These are phyloP conservation scores for Ethmia dodecea DNA, from an alignment of 2,888 invertebrate species.

Conservation along the genomic window DNA sequence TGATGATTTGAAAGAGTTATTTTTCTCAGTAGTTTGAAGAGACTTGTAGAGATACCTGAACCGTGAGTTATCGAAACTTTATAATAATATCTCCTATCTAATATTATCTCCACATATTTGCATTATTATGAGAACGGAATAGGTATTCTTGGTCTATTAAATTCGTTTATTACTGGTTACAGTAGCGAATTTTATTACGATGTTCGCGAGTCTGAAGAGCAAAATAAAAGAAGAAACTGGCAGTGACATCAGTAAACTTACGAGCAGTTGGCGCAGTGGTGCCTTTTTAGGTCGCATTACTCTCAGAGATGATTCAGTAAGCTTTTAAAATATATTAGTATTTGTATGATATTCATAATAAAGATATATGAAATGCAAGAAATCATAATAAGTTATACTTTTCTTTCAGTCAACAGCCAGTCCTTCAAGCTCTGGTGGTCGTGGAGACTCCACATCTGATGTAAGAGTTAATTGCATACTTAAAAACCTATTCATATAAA, in stretches of 20 bases:
- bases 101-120: too few relatives aligned
- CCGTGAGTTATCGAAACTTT: too few relatives aligned
- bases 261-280: slow-evolving; percentile 68
- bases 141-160: too few relatives aligned
- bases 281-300: slow-evolving; percentile 71
- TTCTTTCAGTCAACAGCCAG: slow-evolving; percentile 59
- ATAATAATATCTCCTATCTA: too few relatives aligned
- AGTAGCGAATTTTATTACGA: slow-evolving; percentile 48
- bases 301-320: slow-evolving; percentile 68
- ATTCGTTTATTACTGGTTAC: too few relatives aligned
- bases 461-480: slow-evolving; percentile 12
- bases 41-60: too few relatives aligned
- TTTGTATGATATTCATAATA: not conserved
- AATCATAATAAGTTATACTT: slow-evolving; percentile 6
- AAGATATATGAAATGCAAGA: not conserved
- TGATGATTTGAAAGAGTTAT: too few relatives aligned
- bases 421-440: slow-evolving; percentile 61
- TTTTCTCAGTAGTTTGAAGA: too few relatives aligned
- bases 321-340: not conserved
- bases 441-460: slow-evolving; percentile 59
- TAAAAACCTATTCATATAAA: not conserved
- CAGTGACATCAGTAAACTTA: slow-evolving; percentile 81
- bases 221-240: slow-evolving; percentile 94
- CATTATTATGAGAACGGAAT: too few relatives aligned
- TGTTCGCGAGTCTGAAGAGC: slow-evolving; percentile 93